Evolutionary conservation across 2,113 vertebrate species (phyloP).

Genomic region (Rousettus leschenaultii): DNA sequence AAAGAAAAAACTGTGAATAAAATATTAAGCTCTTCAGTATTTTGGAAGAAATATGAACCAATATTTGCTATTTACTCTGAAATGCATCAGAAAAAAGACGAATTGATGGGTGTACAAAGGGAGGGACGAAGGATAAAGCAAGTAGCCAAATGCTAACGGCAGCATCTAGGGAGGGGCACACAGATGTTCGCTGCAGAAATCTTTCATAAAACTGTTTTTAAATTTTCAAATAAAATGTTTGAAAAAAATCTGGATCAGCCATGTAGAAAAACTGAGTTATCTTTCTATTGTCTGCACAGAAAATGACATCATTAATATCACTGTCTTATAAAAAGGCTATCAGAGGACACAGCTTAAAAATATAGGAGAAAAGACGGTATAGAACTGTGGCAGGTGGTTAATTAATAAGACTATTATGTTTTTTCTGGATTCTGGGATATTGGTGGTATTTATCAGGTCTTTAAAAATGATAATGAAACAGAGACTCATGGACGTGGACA

Average conservation of each 20-base stretch:
- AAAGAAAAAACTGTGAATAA: neutral
- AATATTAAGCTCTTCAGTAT: neutral
- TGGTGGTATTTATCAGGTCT: neutral
- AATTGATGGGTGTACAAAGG: neutral
- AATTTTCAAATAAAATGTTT: neutral
- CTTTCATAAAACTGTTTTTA: neutral
- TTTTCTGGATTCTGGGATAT: neutral
- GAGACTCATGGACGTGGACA: too few species aligned
- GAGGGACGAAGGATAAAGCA: neutral
- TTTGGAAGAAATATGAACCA: neutral
- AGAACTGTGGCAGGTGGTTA: neutral
- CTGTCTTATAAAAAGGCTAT: neutral
- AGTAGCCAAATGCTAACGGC: neutral
- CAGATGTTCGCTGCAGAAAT: neutral
- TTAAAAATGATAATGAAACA: neutral
- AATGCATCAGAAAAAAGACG: neutral
- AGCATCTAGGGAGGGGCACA: neutral
- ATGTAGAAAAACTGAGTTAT: neutral
- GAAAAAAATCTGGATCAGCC: neutral
- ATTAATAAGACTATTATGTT: neutral
- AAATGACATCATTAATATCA: neutral
- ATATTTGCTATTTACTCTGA: neutral
- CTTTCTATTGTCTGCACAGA: neutral
- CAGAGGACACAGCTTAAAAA: neutral
- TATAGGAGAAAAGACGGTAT: rapidly evolving